Evolutionary conservation across 2,797 vertebrate genomes (phyloP).

Genomic region (Cottoperca gobio): DNA sequence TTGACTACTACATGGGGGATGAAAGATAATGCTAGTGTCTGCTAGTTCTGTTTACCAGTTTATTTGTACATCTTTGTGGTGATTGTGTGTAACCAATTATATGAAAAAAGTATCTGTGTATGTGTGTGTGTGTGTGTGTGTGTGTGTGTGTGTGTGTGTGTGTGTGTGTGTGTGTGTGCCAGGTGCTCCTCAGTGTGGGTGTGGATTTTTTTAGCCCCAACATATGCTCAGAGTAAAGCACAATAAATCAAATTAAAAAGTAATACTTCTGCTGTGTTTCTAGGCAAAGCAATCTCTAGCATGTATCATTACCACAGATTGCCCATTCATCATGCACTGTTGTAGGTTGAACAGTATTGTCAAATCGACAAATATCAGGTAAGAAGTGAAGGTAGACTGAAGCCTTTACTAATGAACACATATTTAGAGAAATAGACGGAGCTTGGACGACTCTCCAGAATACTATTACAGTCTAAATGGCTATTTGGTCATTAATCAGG

Average conservation of each 20-base stretch:
- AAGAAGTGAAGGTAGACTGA: conserved; percentile 49
- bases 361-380: conserved; percentile 68
- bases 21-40: conserved; percentile 13
- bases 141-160: conserved; percentile 22
- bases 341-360: conserved; percentile 66
- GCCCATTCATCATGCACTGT: conserved; percentile 76
- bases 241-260: conserved; percentile 86
- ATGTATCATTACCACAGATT: conserved; percentile 71
- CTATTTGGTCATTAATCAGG: conserved; percentile 60
- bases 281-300: conserved; percentile 73
- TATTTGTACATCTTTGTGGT: conserved; percentile 26
- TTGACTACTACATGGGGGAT: conserved; percentile 35
- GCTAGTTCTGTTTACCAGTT: conserved; percentile 32
- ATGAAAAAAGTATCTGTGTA: neutral
- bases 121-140: conserved; percentile 19
- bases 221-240: conserved; percentile 78
- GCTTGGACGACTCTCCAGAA: conserved; percentile 48
- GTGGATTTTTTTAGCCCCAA: conserved; percentile 64
- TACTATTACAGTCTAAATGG: conserved; percentile 60
- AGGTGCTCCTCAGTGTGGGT: conserved; percentile 58
- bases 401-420: conserved; percentile 60
- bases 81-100: conserved; percentile 5
- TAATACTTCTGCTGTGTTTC: conserved; percentile 74
- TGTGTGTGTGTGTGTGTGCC: conserved; percentile 30
- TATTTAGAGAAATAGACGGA: conserved; percentile 70